phyloP scores from a whole-genome alignment of 2,113 vertebrate species.

The Herpailurus yagouaroundi region DNA sequence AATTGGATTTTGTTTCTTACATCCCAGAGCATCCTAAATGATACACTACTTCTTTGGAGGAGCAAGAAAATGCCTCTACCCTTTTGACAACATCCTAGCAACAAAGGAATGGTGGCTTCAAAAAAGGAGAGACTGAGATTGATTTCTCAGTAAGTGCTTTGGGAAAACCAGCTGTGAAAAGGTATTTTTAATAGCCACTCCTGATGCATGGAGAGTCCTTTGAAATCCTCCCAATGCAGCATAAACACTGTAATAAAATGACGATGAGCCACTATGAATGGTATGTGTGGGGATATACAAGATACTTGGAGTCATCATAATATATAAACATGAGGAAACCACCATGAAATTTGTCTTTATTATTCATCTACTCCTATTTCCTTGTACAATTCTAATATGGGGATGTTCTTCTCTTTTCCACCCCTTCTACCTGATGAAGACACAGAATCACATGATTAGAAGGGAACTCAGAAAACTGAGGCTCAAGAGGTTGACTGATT shows the following conservation, averaged over 20 bases:
- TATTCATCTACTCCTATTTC: conserved; percentile 63
- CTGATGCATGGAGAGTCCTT: conserved; percentile 31
- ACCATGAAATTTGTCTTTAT: conserved; percentile 57
- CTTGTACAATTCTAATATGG: conserved; percentile 40
- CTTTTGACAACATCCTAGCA: neutral
- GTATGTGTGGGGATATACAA: conserved; percentile 62
- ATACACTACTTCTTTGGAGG: neutral
- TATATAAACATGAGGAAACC: conserved; percentile 61
- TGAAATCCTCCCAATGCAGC: conserved; percentile 36
- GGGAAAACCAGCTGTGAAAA: conserved; percentile 60
- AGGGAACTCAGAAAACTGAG: conserved; percentile 9
- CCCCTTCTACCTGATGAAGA: neutral
- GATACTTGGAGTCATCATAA: conserved; percentile 43
- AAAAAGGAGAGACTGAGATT: conserved; percentile 26
- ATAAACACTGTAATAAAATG: conserved; percentile 64
- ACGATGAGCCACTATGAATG: conserved; percentile 52
- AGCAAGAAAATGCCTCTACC: neutral
- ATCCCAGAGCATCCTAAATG: neutral
- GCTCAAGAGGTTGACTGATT: neutral
- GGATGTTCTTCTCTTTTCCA: neutral
- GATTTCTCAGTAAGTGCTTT: conserved; percentile 34
- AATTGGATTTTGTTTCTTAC: conserved; percentile 39
- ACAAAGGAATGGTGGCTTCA: neutral
- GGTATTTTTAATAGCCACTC: conserved; percentile 58
- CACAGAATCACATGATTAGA: neutral